Percentiles rank a stretch among this genome's conserved stretches.
phyloP scores from a whole-genome alignment of 2,888 invertebrate species.

The Rotaria magnacalcarata region DNA sequence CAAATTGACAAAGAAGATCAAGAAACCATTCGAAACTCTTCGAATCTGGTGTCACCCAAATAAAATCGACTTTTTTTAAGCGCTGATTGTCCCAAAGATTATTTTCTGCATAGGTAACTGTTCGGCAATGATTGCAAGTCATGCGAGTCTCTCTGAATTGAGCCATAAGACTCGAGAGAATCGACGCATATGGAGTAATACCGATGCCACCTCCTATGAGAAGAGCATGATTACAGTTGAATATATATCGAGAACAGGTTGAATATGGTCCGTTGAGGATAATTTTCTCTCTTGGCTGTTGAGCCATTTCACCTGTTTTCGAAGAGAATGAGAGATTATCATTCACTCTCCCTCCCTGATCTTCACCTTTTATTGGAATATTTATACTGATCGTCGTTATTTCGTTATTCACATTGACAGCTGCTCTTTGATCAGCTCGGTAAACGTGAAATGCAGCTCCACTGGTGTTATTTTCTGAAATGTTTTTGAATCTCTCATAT shows the following conservation, averaged over 20 bases:
- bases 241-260: slow-evolving; percentile 86
- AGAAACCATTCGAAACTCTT: slow-evolving; percentile 46
- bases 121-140: slow-evolving; percentile 76
- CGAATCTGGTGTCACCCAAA: slow-evolving; percentile 43
- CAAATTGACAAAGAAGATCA: neutral
- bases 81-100: neutral
- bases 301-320: too few species aligned
- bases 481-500: neutral
- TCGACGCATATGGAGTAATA: slow-evolving; percentile 86
- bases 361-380: too few species aligned
- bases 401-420: neutral
- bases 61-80: slow-evolving; percentile 44
- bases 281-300: neutral
- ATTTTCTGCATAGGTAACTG: slow-evolving; percentile 66
- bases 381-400: neutral
- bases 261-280: slow-evolving; percentile 86
- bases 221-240: slow-evolving; percentile 86
- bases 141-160: slow-evolving; percentile 79
- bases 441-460: slow-evolving; percentile 59
- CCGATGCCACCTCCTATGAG: slow-evolving; percentile 90
- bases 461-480: slow-evolving; percentile 78
- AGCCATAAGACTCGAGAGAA: slow-evolving; percentile 83
- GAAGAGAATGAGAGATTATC: neutral
- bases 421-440: neutral
- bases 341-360: neutral